These are phyloP conservation scores for Aethina tumida DNA, from an alignment of 1,140 invertebrate species.

Conservation along the genomic window DNA sequence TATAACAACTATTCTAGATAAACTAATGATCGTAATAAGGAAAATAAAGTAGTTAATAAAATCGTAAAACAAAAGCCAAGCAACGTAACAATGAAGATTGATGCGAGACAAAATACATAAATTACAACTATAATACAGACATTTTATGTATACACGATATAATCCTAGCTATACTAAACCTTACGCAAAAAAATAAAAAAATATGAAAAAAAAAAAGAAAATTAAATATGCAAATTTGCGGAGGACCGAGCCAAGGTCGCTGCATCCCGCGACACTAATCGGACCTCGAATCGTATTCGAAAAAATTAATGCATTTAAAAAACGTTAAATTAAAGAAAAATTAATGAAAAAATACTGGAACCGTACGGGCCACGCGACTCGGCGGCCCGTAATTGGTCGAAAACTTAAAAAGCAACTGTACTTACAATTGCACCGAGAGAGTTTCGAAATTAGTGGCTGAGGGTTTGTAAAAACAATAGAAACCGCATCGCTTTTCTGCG, in stretches of 20 bases:
- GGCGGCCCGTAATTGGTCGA: conserved; percentile 19
- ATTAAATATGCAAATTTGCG: no score
- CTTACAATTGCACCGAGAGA: no score
- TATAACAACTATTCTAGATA: conserved; percentile 1
- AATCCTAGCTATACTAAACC: conserved; percentile 18
- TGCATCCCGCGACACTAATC: no score
- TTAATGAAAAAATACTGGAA: conserved; percentile 27
- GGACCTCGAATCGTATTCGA: no score
- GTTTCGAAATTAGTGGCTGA: no score
- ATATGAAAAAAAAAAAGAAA: conserved; percentile 13
- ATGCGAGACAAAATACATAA: conserved; percentile 27
- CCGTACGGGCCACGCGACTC: conserved; percentile 11
- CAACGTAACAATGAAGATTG: conserved; percentile 14
- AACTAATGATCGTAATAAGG: conserved; percentile 1
- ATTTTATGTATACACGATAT: conserved; percentile 20
- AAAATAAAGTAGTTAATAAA: conserved; percentile 7
- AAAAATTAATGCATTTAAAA: no score
- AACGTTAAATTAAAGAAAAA: no score
- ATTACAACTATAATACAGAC: conserved; percentile 32
- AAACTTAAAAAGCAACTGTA: conserved; percentile 20
- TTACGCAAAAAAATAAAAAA: conserved; percentile 17
- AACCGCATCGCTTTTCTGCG: no score
- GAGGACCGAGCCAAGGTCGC: no score
- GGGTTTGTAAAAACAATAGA: no score
- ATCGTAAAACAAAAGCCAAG: conserved; percentile 25